Evolutionary conservation across 1,140 invertebrate genomes (phyloP), one percentile per base, ranked within the genome.

Genomic region (Dendroctonus valens): DNA sequence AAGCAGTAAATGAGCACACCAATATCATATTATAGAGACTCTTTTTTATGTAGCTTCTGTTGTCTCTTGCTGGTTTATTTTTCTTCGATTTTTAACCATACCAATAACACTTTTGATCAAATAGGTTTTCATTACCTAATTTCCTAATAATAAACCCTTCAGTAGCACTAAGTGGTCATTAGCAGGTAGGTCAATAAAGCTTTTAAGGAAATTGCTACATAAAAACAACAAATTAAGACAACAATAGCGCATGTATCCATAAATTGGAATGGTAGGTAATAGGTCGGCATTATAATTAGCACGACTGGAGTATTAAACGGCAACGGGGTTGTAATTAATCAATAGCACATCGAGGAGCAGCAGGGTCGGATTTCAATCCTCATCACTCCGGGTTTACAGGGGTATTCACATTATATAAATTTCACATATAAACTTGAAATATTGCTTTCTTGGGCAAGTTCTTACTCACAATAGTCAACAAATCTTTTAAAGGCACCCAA

Each of bases 221-320:
- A 42, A 61, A 61, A 61, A 61, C 49, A 61, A 42, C 39, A 51
- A 61, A 61, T 52, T 61, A 59, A 49, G 58, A 50, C 42, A 59
- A 59, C 44, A 59, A 59, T 14, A 59, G 26, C 42, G 48, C 14
- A 61, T 41, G 59, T 61, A 61, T 61, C 49, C 59, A 61, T 61
- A 61, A 61, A 52, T 61, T 52, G 59, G 48, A 52, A 52, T 52
- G 50, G 59, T 48, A 52, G 55, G 42, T 67, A 67, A 67, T 67
- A 61, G 46, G 46, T 67, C 15, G 65, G 52, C 46, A 67, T 67
- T 59, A 67, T 67, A 67, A 67, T 67, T 67, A 67, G 65, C 65
- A 59, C 49, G 42, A 61, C 58, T 59, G 48, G 44, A 67, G 57
- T 53, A 60, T 67, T 53, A 59, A 67, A 55, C 62, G 52, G 60